phyloP scores from a whole-genome alignment of 2,797 vertebrate species.

The Chanos chanos region DNA sequence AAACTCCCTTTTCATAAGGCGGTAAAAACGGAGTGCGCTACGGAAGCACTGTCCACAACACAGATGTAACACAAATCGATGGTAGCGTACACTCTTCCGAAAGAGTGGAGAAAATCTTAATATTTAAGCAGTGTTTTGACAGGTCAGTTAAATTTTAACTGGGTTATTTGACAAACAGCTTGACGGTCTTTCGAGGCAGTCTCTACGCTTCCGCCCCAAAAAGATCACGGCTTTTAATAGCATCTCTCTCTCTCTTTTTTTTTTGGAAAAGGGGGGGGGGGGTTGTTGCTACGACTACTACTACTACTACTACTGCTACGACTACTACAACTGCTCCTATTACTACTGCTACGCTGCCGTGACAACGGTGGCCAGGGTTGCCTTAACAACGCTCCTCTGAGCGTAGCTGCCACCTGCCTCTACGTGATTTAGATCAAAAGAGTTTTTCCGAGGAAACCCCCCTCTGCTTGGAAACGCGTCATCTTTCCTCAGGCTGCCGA shows the following conservation, averaged over 20 bases:
- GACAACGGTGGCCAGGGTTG: slow-evolving; percentile 29
- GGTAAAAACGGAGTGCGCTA: neutral
- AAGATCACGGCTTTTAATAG: slow-evolving; percentile 8
- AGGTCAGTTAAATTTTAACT: slow-evolving; percentile 8
- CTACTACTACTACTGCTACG: too few species aligned
- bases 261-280: too few species aligned
- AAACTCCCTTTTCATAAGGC: too few species aligned
- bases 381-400: slow-evolving; percentile 12
- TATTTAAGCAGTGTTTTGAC: slow-evolving; percentile 24
- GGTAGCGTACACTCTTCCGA: neutral
- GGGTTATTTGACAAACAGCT: slow-evolving; percentile 9
- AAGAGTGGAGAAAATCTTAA: neutral
- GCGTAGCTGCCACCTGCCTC: slow-evolving; percentile 22
- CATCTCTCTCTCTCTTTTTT: too few species aligned
- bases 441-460: slow-evolving; percentile 15
- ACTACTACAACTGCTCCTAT: neutral
- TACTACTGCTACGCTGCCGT: neutral
- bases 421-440: slow-evolving; percentile 36
- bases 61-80: slow-evolving; percentile 13
- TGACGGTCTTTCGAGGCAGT: neutral
- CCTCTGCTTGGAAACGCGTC: slow-evolving; percentile 6
- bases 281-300: too few species aligned
- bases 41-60: neutral
- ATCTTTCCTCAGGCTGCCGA: too few species aligned
- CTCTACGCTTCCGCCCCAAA: slow-evolving; percentile 2